Evolutionary conservation across 2,888 invertebrate genomes (phyloP).

Genomic region (Sphaerophoria taeniata): DNA sequence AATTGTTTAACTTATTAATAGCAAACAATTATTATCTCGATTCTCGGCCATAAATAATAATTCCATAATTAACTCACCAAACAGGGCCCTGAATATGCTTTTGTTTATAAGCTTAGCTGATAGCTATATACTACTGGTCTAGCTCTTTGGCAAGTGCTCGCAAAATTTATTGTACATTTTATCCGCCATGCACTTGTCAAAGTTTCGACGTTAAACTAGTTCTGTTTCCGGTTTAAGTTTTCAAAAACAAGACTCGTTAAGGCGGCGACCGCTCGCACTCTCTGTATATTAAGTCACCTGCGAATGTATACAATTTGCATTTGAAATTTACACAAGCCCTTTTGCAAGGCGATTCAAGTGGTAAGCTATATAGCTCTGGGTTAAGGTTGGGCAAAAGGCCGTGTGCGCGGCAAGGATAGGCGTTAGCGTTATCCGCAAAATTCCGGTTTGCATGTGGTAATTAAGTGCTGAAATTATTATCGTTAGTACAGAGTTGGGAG

Average conservation of each 20-base stretch:
- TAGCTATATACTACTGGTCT: conserved; percentile 10
- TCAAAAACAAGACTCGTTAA: conserved; percentile 35
- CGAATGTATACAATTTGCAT: conserved; percentile 61
- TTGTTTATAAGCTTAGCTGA: not conserved
- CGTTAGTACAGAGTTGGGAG: conserved; percentile 30
- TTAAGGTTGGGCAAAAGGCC: not conserved
- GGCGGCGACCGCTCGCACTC: not conserved
- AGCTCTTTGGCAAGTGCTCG: not conserved
- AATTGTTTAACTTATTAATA: conserved; percentile 28
- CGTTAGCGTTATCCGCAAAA: conserved; percentile 52
- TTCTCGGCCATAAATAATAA: conserved; percentile 27
- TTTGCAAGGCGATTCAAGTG: conserved; percentile 22
- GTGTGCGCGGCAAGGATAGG: conserved; percentile 30
- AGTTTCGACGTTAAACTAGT: conserved; percentile 50
- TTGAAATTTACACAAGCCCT: conserved; percentile 53
- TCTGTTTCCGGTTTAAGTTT: conserved; percentile 52
- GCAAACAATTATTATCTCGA: conserved; percentile 29
- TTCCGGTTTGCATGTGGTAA: conserved; percentile 69
- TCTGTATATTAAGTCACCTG: conserved; percentile 23
- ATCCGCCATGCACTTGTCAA: conserved; percentile 34
- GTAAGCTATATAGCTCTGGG: not conserved
- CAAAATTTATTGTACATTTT: conserved; percentile 27
- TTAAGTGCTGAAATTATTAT: conserved; percentile 68
- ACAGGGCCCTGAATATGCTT: not conserved
- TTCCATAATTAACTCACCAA: conserved; percentile 26